Base-by-base conservation (phyloP, 2,797 vertebrate species). In the Halcyon chelicuti region DNA sequence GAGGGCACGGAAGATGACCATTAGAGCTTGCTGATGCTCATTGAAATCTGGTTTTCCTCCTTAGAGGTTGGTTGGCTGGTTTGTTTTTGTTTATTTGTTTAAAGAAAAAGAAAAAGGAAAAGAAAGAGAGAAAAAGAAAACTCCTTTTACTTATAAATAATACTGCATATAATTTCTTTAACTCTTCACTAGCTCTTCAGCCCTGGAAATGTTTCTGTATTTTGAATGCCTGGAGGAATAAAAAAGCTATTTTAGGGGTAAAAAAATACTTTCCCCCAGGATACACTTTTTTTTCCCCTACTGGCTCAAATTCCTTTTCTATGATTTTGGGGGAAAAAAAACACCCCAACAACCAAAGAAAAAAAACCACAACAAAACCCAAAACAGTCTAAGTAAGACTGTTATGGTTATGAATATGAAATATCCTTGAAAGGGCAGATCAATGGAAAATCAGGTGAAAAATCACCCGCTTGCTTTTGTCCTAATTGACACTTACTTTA, bases 401-500 rank as follows among this genome's bases (percentile, higher is more conserved):
- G 25, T 40, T 62, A 4, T 35, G 22, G 21, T 70, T 77, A 10
- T 25, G 52, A 46, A 23, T 73, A 33, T 29, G 39, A 83, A 75
- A 35, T 86, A 4, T 35, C 86, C 12, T 80, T 65, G 60, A 93
- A 89, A 74, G 26, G 9, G 17, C 19, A 26, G 70, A 86, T 91
- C 58, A 86, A 2, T 66, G 22, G 51, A 79, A 91, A 90, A 95
- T 25, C 42, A 76, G 39, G 66, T 83, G 66, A 65, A 93, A 83
- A 93, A 75, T 61, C 26, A 10, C 70, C 39, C 71, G 15, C 84
- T 84, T 70, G 46, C 31, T 47, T 54, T 74, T 68, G 58, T 78
- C 73, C 39, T 86, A 83, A 94, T 80, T 94, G 47, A 51, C 91
- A 60, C 26, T 12, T 67, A 72, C 58, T 81, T 93, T 83, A 75